Conservation (phyloP, 1,140 invertebrate species). For the Akabosia matsudoensis region DNA sequence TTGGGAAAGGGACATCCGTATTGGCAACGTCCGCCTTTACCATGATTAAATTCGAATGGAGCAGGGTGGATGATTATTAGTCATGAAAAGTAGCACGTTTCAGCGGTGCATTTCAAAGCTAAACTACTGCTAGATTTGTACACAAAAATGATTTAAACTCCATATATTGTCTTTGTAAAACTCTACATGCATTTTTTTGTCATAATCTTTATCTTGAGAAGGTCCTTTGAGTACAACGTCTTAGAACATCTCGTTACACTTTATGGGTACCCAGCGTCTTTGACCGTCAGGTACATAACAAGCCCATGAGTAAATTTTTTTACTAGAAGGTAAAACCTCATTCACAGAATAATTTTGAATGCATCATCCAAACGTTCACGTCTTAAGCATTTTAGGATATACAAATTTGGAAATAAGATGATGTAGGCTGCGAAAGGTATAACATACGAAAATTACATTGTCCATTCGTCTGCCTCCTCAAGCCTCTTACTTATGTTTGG, state of each 20-base stretch:
- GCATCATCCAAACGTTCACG: not conserved
- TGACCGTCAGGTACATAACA: not conserved
- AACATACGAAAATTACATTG: no score
- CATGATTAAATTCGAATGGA: not conserved
- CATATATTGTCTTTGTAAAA: not conserved
- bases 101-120: not conserved
- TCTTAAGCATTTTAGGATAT: not conserved
- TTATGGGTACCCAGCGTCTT: not conserved
- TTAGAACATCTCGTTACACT: not conserved
- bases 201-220: no score
- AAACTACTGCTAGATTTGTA: not conserved
- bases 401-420: no score
- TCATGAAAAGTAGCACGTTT: not conserved
- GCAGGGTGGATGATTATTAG: not conserved
- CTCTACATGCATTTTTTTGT: no score
- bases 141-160: not conserved
- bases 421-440: no score
- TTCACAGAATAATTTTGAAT: not conserved
- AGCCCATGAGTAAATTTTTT: not conserved
- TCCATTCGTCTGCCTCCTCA: no score
- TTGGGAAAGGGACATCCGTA: not conserved
- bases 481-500: no score
- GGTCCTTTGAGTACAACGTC: no score
- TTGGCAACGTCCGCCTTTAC: not conserved
- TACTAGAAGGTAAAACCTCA: slow-evolving; percentile 1